Base-by-base conservation (phyloP, 1,140 invertebrate genomes). In the Palaemon carinicauda region DNA sequence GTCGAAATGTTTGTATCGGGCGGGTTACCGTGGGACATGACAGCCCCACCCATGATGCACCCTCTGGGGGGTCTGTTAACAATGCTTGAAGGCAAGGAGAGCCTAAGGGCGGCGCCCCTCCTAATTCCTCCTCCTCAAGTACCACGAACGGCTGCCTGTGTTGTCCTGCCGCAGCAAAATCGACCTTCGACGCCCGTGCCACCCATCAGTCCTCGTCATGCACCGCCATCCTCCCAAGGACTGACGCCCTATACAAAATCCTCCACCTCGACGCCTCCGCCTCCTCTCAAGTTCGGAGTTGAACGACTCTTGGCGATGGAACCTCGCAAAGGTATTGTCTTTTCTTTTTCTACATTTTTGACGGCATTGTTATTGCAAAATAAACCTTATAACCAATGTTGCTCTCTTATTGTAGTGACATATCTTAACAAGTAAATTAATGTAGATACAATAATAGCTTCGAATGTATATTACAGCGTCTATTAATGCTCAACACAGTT, bases 261-360 rank as follows among this genome's bases (percentile, higher is more conserved):
- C 24, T 79, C 83, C 2, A 27, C 84, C 5, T 69, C 84, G 15
- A 27, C 84, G 24, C 1, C 84, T 1, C 29, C 78, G 21, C 50
- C 84, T 24, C 84, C 84, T 50, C 77, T 86, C 1, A 86, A 86
- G 52, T 86, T 86, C 31, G 84, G 84, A 19, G 84, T 86, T 3
- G 84, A 86, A 12, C 50, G 84, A 5, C 52, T 86, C 27, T 21
- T 86, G 60, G 77, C 84, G 9, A 52, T 77, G 7, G 84, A 86
- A 19, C 84, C 84, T 9, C 21, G 84, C 24, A 73, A 52, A 80
- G 84, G 84, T 86, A 27, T n/a, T n/a, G n/a, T n/a, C n/a, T n/a
- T n/a, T n/a, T n/a, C n/a, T n/a, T n/a, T n/a, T n/a, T n/a, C n/a
- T n/a, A n/a, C n/a, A n/a, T n/a, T n/a, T n/a, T n/a, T n/a, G n/a